phyloP scores from a whole-genome alignment of 2,797 vertebrate species.

The Melanotaenia nigrans region DNA sequence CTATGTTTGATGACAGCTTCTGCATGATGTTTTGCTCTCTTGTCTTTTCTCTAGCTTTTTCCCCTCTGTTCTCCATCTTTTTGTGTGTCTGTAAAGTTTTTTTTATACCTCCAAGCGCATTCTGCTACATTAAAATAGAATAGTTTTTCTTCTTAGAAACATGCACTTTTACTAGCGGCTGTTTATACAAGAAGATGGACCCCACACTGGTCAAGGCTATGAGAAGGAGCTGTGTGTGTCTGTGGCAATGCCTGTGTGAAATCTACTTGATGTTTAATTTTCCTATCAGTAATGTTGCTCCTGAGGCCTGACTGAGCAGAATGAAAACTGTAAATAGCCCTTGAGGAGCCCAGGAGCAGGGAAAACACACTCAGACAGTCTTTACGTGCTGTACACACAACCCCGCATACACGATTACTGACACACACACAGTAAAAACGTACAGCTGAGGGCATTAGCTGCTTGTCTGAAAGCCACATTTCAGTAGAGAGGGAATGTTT shows the following conservation, averaged over 20 bases:
- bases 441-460: conserved; percentile 55
- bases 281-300: conserved; percentile 63
- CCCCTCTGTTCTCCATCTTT: background rate
- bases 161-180: conserved; percentile 23
- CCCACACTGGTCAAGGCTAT: conserved; percentile 25
- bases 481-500: conserved; percentile 60
- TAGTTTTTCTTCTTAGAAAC: background rate
- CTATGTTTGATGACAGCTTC: conserved; percentile 56
- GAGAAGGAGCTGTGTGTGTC: conserved; percentile 23
- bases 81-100: conserved; percentile 31
- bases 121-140: conserved; percentile 7
- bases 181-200: conserved; percentile 28
- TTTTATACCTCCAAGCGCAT: conserved; percentile 30
- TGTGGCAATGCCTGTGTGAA: conserved; percentile 29
- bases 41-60: conserved; percentile 11
- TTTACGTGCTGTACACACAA: conserved; percentile 29
- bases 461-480: conserved; percentile 69
- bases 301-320: conserved; percentile 65
- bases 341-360: conserved; percentile 54
- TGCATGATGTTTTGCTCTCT: conserved; percentile 33
- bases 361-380: conserved; percentile 60
- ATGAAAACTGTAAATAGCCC: conserved; percentile 71
- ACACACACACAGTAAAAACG: conserved; percentile 45
- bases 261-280: conserved; percentile 63
- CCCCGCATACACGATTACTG: conserved; percentile 18